A percentile compares a stretch with the other conserved stretches of the same genome.
Conservation (phyloP, 2,113 vertebrate species). For the Salminus brasiliensis region DNA sequence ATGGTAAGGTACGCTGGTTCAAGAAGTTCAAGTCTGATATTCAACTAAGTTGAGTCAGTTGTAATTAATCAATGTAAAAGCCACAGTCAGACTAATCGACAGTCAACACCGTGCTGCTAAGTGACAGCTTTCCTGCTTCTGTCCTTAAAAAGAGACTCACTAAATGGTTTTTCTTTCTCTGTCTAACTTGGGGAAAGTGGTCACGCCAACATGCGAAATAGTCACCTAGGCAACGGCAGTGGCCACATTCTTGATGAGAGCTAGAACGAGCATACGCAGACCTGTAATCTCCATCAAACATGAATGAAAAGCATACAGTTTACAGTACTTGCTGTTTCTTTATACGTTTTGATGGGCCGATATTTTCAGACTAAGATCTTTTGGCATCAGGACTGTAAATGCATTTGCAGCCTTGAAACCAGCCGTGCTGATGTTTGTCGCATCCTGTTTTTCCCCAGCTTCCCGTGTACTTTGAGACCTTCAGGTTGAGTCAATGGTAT, state of each 20-base stretch:
- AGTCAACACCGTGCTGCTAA: too few species aligned
- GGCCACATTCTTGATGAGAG: neutral
- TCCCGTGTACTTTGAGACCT: neutral
- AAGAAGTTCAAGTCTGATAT: too few species aligned
- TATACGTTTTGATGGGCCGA: neutral
- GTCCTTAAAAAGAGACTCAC: too few species aligned
- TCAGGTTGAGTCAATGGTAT: neutral
- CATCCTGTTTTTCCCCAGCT: neutral
- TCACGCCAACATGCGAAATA: neutral
- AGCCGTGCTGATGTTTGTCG: neutral
- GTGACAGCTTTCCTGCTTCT: too few species aligned
- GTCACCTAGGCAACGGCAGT: conserved; percentile 32
- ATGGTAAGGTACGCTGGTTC: too few species aligned
- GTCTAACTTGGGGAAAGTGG: neutral
- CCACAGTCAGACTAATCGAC: too few species aligned
- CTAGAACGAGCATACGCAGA: neutral
- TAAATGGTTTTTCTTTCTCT: too few species aligned
- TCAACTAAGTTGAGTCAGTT: too few species aligned
- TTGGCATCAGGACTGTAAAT: neutral
- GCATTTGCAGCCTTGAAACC: neutral
- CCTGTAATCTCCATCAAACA: neutral
- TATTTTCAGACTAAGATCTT: neutral
- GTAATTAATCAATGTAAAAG: too few species aligned
- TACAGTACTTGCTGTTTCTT: neutral
- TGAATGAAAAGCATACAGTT: neutral